These are phyloP conservation scores for Proteles cristata DNA, from an alignment of 2,113 vertebrate species.

Conservation along the genomic window DNA sequence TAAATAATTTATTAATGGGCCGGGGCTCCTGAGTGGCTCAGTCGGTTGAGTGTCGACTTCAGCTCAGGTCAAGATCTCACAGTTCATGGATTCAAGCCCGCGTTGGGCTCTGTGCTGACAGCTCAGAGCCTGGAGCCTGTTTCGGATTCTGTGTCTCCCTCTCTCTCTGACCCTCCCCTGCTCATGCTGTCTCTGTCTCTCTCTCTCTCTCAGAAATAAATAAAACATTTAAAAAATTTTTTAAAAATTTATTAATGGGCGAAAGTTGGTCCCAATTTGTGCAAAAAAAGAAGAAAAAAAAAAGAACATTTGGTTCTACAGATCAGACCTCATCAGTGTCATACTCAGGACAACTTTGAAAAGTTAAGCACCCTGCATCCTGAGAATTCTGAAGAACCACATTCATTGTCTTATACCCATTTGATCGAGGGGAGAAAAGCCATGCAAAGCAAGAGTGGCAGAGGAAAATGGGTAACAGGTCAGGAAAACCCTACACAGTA, in stretches of 20 bases:
- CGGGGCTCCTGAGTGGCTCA: too few relatives aligned
- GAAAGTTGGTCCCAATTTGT: slow-evolving; percentile 60
- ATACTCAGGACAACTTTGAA: slow-evolving; percentile 45
- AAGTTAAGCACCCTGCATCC: slow-evolving; percentile 28
- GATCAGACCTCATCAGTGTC: slow-evolving; percentile 50
- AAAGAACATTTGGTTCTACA: slow-evolving; percentile 41
- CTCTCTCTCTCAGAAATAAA: too few relatives aligned
- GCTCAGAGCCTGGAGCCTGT: too few relatives aligned
- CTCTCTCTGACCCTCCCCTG: too few relatives aligned
- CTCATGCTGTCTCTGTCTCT: too few relatives aligned
- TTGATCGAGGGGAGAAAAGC: slow-evolving; percentile 33
- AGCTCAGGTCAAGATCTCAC: too few relatives aligned
- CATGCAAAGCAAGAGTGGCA: background rate
- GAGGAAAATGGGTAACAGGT: background rate
- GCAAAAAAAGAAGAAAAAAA: background rate
- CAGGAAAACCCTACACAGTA: background rate
- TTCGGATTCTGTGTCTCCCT: too few relatives aligned
- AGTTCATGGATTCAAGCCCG: too few relatives aligned
- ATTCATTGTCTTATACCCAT: background rate
- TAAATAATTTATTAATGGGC: slow-evolving; percentile 78
- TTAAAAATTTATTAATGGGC: slow-evolving; percentile 74
- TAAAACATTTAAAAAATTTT: too few relatives aligned
- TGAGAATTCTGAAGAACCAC: background rate
- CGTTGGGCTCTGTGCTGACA: too few relatives aligned
- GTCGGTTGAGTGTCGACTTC: too few relatives aligned